Evolutionary conservation across 2,797 vertebrate genomes (phyloP).

Genomic region (Pogoniulus pusillus): DNA sequence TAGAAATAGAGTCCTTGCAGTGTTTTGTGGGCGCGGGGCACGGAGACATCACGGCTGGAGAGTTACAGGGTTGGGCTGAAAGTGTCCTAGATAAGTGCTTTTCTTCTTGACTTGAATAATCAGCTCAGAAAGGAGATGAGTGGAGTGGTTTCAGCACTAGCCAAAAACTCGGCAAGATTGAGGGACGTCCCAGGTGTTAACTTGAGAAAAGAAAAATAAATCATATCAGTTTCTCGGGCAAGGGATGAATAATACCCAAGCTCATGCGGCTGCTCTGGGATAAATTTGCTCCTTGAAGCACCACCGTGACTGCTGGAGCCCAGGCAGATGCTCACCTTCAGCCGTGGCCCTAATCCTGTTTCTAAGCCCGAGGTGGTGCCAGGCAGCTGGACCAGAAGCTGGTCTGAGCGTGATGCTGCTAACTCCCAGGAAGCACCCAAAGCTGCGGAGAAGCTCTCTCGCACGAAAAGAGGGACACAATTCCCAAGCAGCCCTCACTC

Average conservation of each 20-base stretch:
- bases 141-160: neutral
- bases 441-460: neutral
- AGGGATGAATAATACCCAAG: neutral
- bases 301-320: neutral
- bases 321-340: neutral
- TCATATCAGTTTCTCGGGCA: neutral
- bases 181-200: neutral
- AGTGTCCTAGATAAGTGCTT: neutral
- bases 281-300: neutral
- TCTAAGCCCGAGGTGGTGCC: rapidly evolving
- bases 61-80: neutral
- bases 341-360: rapidly evolving
- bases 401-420: neutral
- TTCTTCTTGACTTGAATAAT: neutral
- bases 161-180: neutral
- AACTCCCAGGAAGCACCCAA: neutral
- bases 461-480: rapidly evolving
- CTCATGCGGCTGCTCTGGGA: neutral
- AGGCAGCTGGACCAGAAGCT: neutral
- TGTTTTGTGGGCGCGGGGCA: neutral
- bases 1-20: neutral
- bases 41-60: neutral
- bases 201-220: neutral
- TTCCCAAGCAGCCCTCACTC: neutral
- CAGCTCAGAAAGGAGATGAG: neutral